phyloP scores from a whole-genome alignment of 2,113 vertebrate genomes.

The Poeciliopsis prolifica region DNA sequence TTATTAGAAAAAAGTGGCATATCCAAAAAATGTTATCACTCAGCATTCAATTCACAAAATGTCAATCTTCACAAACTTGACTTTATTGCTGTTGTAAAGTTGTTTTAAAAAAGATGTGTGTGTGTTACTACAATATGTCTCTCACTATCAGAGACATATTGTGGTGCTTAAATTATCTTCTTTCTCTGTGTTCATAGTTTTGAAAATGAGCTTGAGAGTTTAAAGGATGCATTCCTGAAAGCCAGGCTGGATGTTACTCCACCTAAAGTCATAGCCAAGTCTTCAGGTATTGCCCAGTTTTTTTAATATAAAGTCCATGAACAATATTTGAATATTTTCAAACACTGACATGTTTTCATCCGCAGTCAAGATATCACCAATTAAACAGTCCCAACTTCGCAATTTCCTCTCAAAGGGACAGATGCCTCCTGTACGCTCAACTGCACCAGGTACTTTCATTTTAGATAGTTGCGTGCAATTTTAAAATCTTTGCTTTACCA shows the following conservation, averaged over 20 bases:
- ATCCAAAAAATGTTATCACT: no score
- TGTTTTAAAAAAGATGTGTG: no score
- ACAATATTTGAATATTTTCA: neutral
- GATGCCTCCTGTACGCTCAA: constrained; percentile 91
- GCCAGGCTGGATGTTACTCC: constrained; percentile 82
- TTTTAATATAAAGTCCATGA: neutral
- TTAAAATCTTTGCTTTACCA: neutral
- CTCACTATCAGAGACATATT: no score
- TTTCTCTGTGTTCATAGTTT: constrained; percentile 76
- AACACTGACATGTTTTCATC: constrained; percentile 16
- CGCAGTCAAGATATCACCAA: constrained; percentile 87
- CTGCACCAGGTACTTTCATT: constrained; percentile 89
- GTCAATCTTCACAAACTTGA: no score
- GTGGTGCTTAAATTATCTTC: neutral
- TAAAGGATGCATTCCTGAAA: constrained; percentile 87
- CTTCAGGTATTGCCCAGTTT: constrained; percentile 78
- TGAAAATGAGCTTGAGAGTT: constrained; percentile 89
- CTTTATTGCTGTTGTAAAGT: no score
- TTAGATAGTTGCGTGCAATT: neutral
- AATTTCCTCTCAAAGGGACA: constrained; percentile 95
- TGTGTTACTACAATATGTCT: no score
- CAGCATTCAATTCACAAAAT: no score
- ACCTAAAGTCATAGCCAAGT: constrained; percentile 74
- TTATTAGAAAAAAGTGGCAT: no score
- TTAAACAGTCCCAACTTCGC: constrained; percentile 90